Conservation (phyloP, 2,888 invertebrate species). For the Flabesymbios commensalis region DNA sequence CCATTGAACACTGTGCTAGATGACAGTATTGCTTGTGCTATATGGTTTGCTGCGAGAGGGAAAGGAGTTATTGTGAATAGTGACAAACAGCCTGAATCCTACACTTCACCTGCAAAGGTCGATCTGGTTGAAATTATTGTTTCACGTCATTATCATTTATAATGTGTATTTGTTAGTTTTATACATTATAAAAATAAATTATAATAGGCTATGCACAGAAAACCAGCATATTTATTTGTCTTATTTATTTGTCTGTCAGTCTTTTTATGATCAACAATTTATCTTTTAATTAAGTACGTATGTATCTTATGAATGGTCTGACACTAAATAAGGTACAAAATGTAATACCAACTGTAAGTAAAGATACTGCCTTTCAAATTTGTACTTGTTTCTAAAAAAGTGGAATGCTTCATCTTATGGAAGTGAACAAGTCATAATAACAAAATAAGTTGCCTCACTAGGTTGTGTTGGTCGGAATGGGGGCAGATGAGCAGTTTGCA, state of each 20-base stretch:
- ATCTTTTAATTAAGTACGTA: not conserved
- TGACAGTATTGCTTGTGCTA: constrained; percentile 89
- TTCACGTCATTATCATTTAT: no score
- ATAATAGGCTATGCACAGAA: no score
- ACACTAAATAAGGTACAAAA: not conserved
- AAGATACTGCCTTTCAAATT: no score
- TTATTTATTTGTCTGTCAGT: not conserved
- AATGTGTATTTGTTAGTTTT: no score
- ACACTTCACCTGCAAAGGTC: constrained; percentile 52
- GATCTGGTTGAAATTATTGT: no score
- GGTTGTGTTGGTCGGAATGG: constrained; percentile 86
- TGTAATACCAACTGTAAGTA: no score
- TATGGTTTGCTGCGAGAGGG: constrained; percentile 91
- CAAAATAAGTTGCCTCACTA: no score
- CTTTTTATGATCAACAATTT: not conserved
- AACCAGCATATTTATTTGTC: no score
- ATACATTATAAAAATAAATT: no score
- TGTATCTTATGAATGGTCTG: not conserved
- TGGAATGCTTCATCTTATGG: no score
- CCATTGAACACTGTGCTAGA: constrained; percentile 88
- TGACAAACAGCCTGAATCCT: constrained; percentile 27
- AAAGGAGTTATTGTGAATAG: constrained; percentile 59
- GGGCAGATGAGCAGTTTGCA: constrained; percentile 95
- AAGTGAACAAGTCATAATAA: no score
- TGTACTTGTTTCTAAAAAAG: no score